Evolutionary conservation across 2,888 invertebrate genomes (phyloP).

Genomic region (Lissonota sp.): DNA sequence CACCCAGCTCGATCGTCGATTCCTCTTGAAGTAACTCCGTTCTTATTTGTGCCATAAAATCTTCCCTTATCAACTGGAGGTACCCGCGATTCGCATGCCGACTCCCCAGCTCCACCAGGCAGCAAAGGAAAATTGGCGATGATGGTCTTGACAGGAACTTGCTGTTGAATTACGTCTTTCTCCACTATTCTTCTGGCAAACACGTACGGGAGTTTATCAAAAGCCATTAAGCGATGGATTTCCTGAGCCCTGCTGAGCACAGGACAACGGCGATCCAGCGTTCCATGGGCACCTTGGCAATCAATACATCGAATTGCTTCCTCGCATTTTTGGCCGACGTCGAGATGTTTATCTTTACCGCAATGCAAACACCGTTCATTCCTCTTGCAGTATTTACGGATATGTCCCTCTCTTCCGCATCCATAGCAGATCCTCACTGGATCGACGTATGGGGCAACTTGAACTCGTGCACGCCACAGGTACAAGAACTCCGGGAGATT

Average conservation of each 20-base stretch:
- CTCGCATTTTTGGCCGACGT: constrained; percentile 17
- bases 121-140: too few relatives aligned
- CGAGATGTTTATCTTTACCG: neutral
- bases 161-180: neutral
- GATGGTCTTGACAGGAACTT: neutral
- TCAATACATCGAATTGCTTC: constrained; percentile 15
- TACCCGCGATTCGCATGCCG: too few relatives aligned
- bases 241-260: neutral
- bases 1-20: too few relatives aligned
- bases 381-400: neutral
- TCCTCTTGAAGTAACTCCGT: too few relatives aligned
- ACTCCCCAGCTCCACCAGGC: too few relatives aligned
- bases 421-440: constrained; percentile 15
- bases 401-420: constrained; percentile 6
- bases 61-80: too few relatives aligned
- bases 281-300: constrained; percentile 30
- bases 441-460: constrained; percentile 7
- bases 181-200: constrained; percentile 1
- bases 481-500: neutral
- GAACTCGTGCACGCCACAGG: constrained; percentile 26
- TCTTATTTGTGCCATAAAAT: too few relatives aligned
- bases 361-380: constrained; percentile 14
- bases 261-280: constrained; percentile 13
- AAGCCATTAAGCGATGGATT: constrained; percentile 31
- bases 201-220: constrained; percentile 25